These are phyloP conservation scores for Tipula helvola DNA, from an alignment of 2,888 invertebrate genomes.

Conservation along the genomic window DNA sequence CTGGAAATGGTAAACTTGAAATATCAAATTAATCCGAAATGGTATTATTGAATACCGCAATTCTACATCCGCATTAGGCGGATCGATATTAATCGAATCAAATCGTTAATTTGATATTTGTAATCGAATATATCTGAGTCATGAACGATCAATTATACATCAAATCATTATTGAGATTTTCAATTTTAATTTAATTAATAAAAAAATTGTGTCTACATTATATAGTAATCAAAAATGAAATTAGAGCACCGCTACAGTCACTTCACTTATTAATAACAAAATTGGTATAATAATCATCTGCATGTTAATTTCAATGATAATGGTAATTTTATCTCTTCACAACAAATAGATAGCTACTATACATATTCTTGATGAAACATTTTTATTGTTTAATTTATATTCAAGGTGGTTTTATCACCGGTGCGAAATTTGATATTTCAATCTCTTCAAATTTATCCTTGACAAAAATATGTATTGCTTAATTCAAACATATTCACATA, in stretches of 20 bases:
- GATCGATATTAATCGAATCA: neutral
- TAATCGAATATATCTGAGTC: neutral
- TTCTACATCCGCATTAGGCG: too few species aligned
- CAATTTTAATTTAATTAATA: neutral
- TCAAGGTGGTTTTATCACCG: neutral
- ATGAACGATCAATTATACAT: neutral
- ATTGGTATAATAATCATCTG: neutral
- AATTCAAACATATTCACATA: neutral
- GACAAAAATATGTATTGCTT: neutral
- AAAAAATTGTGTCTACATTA: too few species aligned
- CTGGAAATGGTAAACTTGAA: too few species aligned
- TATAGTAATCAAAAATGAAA: neutral
- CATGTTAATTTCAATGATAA: neutral
- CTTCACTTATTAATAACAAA: neutral
- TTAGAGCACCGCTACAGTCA: neutral
- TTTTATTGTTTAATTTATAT: neutral
- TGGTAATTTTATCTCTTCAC: neutral
- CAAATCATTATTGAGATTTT: neutral
- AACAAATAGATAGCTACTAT: too few species aligned
- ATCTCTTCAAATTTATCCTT: neutral
- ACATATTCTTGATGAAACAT: neutral
- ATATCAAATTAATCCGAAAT: too few species aligned
- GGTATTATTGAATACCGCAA: too few species aligned
- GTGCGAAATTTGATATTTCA: neutral
- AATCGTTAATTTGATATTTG: neutral